phyloP scores from a whole-genome alignment of 2,888 invertebrate species.

The Rhaphigaster nebulosa region DNA sequence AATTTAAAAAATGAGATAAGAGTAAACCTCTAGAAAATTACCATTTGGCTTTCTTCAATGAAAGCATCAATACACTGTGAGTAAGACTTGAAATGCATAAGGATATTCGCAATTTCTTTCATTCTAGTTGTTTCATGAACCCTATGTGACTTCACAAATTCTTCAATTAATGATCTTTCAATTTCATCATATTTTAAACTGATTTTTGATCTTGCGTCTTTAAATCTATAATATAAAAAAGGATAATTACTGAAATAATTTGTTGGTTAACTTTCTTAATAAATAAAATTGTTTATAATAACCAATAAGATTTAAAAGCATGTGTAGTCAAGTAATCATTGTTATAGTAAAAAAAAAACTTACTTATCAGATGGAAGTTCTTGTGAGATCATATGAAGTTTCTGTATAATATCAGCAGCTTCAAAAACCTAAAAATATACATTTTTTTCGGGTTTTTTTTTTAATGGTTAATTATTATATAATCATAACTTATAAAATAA shows the following conservation, averaged over 20 bases:
- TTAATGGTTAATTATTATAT: neutral
- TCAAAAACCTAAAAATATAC: slow-evolving; percentile 80
- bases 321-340: neutral
- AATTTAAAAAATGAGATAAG: neutral
- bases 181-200: slow-evolving; percentile 91
- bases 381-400: slow-evolving; percentile 94
- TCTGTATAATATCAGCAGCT: slow-evolving; percentile 97
- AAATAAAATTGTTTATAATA: neutral
- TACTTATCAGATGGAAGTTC: slow-evolving; percentile 90
- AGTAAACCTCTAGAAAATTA: slow-evolving; percentile 67
- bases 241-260: slow-evolving; percentile 59
- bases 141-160: slow-evolving; percentile 91
- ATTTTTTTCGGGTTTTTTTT: neutral
- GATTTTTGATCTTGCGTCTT: slow-evolving; percentile 87
- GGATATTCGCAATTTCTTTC: slow-evolving; percentile 91
- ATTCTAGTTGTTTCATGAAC: slow-evolving; percentile 88
- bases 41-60: slow-evolving; percentile 96
- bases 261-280: slow-evolving; percentile 4
- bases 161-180: slow-evolving; percentile 90
- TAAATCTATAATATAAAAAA: slow-evolving; percentile 72
- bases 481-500: neutral
- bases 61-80: slow-evolving; percentile 96
- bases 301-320: neutral
- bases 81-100: slow-evolving; percentile 97
- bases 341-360: slow-evolving; percentile 64